Evolutionary conservation across 2,888 invertebrate genomes (phyloP), one percentile per base, ranked within the genome.

Genomic region (Noctua janthe): DNA sequence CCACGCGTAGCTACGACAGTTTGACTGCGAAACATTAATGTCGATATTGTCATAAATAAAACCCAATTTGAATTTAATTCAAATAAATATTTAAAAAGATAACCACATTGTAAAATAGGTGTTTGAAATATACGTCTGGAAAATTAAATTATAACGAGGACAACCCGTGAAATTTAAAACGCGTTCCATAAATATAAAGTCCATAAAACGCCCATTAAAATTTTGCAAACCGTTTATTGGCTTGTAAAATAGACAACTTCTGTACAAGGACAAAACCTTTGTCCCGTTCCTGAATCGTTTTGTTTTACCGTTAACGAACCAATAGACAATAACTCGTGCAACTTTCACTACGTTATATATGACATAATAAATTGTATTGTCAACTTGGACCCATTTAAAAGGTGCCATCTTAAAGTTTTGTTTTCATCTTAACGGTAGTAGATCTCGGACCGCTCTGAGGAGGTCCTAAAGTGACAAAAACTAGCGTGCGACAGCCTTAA

Each of bases 311-410:
- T 97, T 96, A 95, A 91, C 92, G 89, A 90, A 92, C 86, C 85
- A 91, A 92, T 87, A 87, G 87, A 95, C 95, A 95, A 95, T 92
- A 90, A 90, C 85, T 81, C 87, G 86, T 89, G 91, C 93, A 94
- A 96, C 97, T 97, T 97, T 97, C 97, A 96, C 97, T 97, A 94
- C 87, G 93, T 96, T 94, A 95, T 96, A 95, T 96, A 96, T 94
- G 95, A 94, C 91, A 93, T 94, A 95, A 96, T 97, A 96, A 96
- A 96, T 91, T 89, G 89, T 87, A 93, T 96, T 96, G 96, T 95
- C 87, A 73, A 71, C 73, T 86, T 83, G 83, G 90, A 89, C 88
- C 92, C 91, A 91, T 94, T 94, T 92, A 90, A 91, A 91, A 92
- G 91, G 91, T 88, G 91, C 90, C 83, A 92, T 92, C 84, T 84